These are phyloP conservation scores for Knipowitschia caucasica DNA, from an alignment of 2,797 vertebrate genomes.

Conservation along the genomic window DNA sequence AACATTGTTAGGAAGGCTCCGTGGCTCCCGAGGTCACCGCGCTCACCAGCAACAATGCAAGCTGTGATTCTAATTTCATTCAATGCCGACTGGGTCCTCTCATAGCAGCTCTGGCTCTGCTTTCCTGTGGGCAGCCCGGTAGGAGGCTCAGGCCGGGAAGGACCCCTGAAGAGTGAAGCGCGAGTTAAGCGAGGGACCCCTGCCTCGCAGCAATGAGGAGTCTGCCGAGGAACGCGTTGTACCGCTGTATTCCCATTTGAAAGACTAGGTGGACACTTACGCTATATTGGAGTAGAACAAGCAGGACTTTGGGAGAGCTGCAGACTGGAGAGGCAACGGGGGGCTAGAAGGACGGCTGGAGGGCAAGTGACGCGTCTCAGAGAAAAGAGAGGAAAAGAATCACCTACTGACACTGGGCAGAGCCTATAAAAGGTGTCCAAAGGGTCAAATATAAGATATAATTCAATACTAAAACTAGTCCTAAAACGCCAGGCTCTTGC, in stretches of 20 bases:
- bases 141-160: constrained; percentile 43
- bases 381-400: constrained; percentile 13
- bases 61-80: constrained; percentile 64
- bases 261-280: constrained; percentile 38
- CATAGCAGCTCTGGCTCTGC: constrained; percentile 36
- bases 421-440: no score
- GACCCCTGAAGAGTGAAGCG: constrained; percentile 40
- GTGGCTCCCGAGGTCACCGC: constrained; percentile 40
- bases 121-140: constrained; percentile 31
- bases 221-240: constrained; percentile 24
- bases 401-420: background rate
- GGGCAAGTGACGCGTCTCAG: constrained; percentile 3
- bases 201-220: constrained; percentile 54
- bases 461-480: no score
- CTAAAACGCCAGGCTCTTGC: no score
- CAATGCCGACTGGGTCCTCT: constrained; percentile 54
- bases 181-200: constrained; percentile 42
- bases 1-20: constrained; percentile 47
- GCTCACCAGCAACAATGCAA: constrained; percentile 42
- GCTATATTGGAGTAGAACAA: constrained; percentile 30
- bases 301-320: constrained; percentile 6
- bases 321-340: constrained; percentile 6
- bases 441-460: no score
- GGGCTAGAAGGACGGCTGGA: constrained; percentile 17
- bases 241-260: constrained; percentile 63